A percentile compares a stretch with the other conserved stretches of the same genome.
phyloP scores from a whole-genome alignment of 1,140 invertebrate genomes.

The Heliothis subflexa region DNA sequence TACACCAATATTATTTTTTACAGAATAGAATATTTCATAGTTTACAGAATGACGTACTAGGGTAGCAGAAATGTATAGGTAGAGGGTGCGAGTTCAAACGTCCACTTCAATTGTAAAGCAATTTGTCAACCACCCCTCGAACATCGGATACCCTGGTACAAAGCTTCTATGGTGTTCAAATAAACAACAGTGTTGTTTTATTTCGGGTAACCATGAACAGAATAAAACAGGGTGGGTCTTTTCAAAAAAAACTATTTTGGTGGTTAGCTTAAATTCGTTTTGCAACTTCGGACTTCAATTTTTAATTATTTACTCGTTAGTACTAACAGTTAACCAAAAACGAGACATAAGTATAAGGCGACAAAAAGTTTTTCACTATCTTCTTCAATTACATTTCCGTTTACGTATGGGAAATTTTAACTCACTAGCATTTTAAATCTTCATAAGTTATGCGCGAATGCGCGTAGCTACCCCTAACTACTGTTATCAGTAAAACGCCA shows the following conservation, averaged over 20 bases:
- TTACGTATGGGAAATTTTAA: neutral
- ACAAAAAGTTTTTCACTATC: neutral
- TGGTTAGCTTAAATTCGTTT: no score
- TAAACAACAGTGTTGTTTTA: slow-evolving; percentile 19
- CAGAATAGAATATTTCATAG: neutral
- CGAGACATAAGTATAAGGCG: no score
- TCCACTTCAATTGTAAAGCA: slow-evolving; percentile 71
- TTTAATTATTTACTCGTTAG: neutral
- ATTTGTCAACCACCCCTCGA: slow-evolving; percentile 68
- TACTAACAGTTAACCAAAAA: no score
- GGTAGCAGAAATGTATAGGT: neutral
- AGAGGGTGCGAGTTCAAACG: slow-evolving; percentile 53
- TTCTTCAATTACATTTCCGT: neutral
- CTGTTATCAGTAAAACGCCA: neutral
- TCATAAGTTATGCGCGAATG: slow-evolving; percentile 20
- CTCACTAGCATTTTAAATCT: neutral
- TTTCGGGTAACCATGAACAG: neutral
- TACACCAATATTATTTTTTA: no score
- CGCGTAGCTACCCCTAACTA: neutral
- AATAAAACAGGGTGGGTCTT: neutral
- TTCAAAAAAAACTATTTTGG: no score
- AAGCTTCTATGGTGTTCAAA: slow-evolving; percentile 22
- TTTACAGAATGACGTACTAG: slow-evolving; percentile 9
- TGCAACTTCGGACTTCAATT: no score
- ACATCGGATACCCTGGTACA: slow-evolving; percentile 14